Percentiles rank a stretch among this genome's conserved stretches.
phyloP scores from a whole-genome alignment of 2,888 invertebrate species.

The Nasonovia ribisnigri region DNA sequence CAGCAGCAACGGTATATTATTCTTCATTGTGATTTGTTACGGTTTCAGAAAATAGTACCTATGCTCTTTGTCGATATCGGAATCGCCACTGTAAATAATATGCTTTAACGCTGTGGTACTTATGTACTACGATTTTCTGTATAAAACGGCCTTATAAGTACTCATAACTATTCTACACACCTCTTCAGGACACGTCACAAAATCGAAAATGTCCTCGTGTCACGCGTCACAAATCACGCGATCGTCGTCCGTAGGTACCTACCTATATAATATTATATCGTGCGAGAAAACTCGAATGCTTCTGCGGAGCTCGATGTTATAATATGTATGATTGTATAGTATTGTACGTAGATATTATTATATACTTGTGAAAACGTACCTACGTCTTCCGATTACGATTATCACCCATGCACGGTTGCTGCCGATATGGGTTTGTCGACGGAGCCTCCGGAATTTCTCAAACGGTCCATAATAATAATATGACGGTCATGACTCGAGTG shows the following conservation, averaged over 20 bases:
- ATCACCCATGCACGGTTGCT: not conserved
- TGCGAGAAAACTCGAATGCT: too few species aligned
- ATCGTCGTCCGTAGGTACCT: not conserved
- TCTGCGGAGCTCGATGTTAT: too few species aligned
- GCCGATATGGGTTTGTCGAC: not conserved
- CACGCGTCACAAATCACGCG: not conserved
- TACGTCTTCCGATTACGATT: too few species aligned
- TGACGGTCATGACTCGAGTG: not conserved
- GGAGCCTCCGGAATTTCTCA: not conserved
- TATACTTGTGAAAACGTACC: too few species aligned
- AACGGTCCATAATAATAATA: not conserved
- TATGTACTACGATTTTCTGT: too few species aligned
- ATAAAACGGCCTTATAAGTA: not conserved
- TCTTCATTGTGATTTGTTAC: not conserved
- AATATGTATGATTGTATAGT: too few species aligned
- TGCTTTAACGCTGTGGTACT: not conserved
- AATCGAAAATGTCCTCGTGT: not conserved
- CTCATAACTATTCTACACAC: not conserved
- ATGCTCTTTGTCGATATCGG: not conserved
- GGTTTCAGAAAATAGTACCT: not conserved
- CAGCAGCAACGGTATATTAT: not conserved
- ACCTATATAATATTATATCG: too few species aligned
- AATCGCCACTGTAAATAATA: not conserved
- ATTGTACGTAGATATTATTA: too few species aligned
- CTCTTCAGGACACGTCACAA: not conserved